phyloP scores from a whole-genome alignment of 92 coral and sea anemone genomes.

The Bergia sp. region DNA sequence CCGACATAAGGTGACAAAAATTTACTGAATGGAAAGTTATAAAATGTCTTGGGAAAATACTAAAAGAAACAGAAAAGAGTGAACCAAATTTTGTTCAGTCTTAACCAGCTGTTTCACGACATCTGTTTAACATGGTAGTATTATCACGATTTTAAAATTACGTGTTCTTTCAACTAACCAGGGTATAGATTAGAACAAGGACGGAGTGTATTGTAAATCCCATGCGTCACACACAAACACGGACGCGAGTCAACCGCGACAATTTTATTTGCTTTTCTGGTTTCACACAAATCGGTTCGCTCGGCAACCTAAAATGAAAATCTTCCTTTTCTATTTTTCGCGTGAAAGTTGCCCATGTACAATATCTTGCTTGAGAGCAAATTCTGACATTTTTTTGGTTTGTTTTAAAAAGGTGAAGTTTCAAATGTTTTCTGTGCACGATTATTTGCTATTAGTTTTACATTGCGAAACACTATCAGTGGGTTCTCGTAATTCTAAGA shows the following conservation, averaged over 20 bases:
- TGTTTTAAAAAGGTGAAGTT: neutral
- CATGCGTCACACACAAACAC: constrained; percentile 24
- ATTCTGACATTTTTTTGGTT: neutral
- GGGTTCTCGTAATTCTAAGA: constrained; percentile 35
- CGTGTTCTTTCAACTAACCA: constrained; percentile 36
- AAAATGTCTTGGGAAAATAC: neutral
- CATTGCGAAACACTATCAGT: constrained; percentile 42
- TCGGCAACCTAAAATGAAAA: neutral
- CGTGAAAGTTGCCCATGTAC: neutral
- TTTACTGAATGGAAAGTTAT: neutral
- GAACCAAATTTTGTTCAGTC: constrained; percentile 16
- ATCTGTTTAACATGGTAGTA: constrained; percentile 87
- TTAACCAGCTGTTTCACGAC: constrained; percentile 52
- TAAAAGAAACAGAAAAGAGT: neutral
- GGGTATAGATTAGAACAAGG: constrained; percentile 28
- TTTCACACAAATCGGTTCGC: constrained; percentile 5
- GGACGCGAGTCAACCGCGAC: constrained; percentile 10
- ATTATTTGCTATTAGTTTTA: constrained; percentile 17
- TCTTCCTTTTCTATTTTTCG: neutral
- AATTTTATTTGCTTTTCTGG: constrained; percentile 13
- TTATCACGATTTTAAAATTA: constrained; percentile 55
- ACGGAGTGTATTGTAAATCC: neutral
- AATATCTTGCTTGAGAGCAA: neutral
- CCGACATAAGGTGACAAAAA: neutral
- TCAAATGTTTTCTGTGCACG: neutral